These are phyloP conservation scores for Gastrophryne carolinensis DNA, from an alignment of 2,797 vertebrate genomes.

Conservation along the genomic window DNA sequence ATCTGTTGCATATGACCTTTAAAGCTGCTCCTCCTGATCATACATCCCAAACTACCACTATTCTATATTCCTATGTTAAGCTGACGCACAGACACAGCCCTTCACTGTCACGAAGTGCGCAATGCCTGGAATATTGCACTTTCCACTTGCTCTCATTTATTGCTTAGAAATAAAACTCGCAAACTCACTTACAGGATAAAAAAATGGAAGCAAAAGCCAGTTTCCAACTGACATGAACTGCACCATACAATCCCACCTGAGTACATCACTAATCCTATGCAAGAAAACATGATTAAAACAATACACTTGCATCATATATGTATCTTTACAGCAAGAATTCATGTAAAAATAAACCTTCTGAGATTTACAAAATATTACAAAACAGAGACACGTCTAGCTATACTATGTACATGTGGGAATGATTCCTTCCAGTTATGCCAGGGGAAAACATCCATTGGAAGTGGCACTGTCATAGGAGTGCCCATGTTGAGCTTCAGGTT, in stretches of 20 bases:
- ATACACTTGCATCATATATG: conserved; percentile 38
- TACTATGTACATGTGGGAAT: conserved; percentile 4
- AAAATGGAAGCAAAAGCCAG: conserved; percentile 40
- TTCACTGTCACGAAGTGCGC: conserved; percentile 26
- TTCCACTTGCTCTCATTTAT: conserved; percentile 43
- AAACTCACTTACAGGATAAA: conserved; percentile 35
- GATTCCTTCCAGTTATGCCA: conserved; percentile 7
- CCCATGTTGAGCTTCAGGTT: conserved; percentile 64
- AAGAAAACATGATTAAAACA: conserved; percentile 66
- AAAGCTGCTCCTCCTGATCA: no score
- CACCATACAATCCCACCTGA: conserved; percentile 62
- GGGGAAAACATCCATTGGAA: conserved; percentile 52
- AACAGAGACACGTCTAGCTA: conserved; percentile 52
- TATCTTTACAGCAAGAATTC: conserved; percentile 69
- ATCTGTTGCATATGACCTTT: no score
- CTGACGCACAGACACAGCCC: conserved; percentile 19
- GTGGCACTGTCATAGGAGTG: conserved; percentile 60
- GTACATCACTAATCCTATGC: conserved; percentile 60
- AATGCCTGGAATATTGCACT: conserved; percentile 45
- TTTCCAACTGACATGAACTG: conserved; percentile 42
- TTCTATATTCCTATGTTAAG: no score
- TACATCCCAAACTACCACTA: no score
- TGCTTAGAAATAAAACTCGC: conserved; percentile 41
- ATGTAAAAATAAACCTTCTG: conserved; percentile 80
- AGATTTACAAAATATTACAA: conserved; percentile 78